Base-by-base conservation (phyloP, 1,140 invertebrate species). In the Leptoteleia sp. region DNA sequence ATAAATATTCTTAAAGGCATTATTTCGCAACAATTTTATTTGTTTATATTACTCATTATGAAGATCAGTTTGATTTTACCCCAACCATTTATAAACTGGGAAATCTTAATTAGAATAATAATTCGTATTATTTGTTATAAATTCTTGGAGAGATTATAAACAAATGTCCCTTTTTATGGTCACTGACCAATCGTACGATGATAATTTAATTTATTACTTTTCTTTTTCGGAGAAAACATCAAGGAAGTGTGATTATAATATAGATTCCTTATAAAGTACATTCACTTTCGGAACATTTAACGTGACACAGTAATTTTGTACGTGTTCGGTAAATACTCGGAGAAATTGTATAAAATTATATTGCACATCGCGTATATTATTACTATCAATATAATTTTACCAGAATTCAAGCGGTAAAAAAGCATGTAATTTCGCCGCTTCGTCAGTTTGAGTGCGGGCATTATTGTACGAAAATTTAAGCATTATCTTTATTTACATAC, bases 361-460 rank as follows among this genome's bases (percentile, higher is more conserved):
- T 62, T 40, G 64, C 29, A 55, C 55, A 62, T 37, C 45, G 42
- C 50, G 55, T n/a, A n/a, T 68, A 54, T 76, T 43, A 76, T 76
- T 68, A 68, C 16, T 68, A 35, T 76, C 61, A 68, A 62, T 68
- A 38, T 68, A 55, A 76, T 76, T 76, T 67, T 75, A 76, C 72
- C 72, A 76, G 25, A 68, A 61, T 62, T 76, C 52, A 40, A 55
- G 43, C 9, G 17, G 11, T 12, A 76, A 67, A 68, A 76, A 68
- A 52, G 57, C 50, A 62, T 76, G 64, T 76, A 76, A 76, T 76
- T 76, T 68, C 55, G 70, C 15, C 61, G 54, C 40, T 40, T 25
- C 15, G 7, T 27, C 29, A 59, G 42, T 61, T 67, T 9, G 25
- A 67, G 62, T 38, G 25, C 17, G 61, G 37, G 15, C 19, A 76